phyloP scores from a whole-genome alignment of 2,888 invertebrate species.

The Congeria kusceri region DNA sequence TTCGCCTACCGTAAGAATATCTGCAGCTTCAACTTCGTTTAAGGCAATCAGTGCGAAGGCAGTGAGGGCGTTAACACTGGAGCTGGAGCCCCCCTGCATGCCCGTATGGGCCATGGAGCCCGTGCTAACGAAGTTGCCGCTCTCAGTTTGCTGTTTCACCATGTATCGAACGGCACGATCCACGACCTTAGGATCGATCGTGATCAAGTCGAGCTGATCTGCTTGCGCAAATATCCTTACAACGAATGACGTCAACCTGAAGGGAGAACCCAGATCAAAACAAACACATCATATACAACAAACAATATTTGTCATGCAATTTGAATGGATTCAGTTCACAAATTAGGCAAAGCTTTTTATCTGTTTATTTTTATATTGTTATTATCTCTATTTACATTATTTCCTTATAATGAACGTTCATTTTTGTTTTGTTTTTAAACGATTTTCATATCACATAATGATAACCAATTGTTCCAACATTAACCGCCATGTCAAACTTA shows the following conservation, averaged over 20 bases:
- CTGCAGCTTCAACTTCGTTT: slow-evolving; percentile 87
- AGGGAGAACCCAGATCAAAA: too few relatives aligned
- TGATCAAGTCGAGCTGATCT: slow-evolving; percentile 88
- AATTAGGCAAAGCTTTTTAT: too few relatives aligned
- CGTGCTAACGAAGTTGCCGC: slow-evolving; percentile 91
- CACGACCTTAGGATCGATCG: slow-evolving; percentile 89
- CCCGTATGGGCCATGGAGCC: slow-evolving; percentile 90
- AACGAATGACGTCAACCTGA: slow-evolving; percentile 94
- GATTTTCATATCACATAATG: too few relatives aligned
- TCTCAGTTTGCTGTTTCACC: slow-evolving; percentile 89
- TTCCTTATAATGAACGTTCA: too few relatives aligned
- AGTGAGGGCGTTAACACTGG: slow-evolving; percentile 91
- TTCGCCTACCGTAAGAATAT: slow-evolving; percentile 18
- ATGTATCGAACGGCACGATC: slow-evolving; percentile 91
- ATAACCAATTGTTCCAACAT: too few relatives aligned
- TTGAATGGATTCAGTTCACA: too few relatives aligned
- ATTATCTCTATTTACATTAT: too few relatives aligned
- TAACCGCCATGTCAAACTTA: too few relatives aligned
- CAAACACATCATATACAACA: too few relatives aligned
- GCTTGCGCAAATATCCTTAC: slow-evolving; percentile 92
- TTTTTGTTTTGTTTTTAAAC: too few relatives aligned
- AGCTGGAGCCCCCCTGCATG: slow-evolving; percentile 90
- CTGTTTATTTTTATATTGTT: too few relatives aligned
- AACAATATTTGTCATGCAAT: too few relatives aligned
- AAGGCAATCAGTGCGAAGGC: slow-evolving; percentile 93